Evolutionary conservation across 2,797 vertebrate genomes (phyloP).

Genomic region (Malurus splendens): DNA sequence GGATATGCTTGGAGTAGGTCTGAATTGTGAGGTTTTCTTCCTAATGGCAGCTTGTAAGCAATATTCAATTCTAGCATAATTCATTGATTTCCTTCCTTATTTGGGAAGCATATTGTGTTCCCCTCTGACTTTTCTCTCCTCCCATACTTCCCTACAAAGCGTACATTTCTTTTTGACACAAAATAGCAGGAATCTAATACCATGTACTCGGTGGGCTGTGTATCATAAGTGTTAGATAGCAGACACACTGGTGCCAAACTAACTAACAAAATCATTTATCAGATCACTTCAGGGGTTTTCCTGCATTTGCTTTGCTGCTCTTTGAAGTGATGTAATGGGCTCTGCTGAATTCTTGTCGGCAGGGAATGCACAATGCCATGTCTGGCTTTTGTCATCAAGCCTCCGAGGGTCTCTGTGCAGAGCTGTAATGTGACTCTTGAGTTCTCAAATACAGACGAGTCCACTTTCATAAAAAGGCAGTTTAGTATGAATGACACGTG

Average conservation of each 20-base stretch:
- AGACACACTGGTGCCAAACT: constrained; percentile 68
- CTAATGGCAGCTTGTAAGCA: not conserved
- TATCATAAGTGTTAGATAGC: not conserved
- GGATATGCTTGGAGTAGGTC: not conserved
- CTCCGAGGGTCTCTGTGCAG: not conserved
- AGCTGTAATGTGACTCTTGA: constrained; percentile 1
- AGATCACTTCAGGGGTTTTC: constrained; percentile 39
- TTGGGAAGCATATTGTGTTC: not conserved
- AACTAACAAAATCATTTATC: constrained; percentile 33
- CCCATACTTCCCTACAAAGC: constrained; percentile 40
- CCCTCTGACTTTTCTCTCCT: not conserved
- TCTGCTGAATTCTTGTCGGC: constrained; percentile 36
- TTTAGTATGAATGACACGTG: not conserved
- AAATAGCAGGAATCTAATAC: constrained; percentile 25
- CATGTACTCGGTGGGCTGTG: not conserved
- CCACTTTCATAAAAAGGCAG: not conserved
- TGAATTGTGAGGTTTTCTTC: not conserved
- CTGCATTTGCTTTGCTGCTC: constrained; percentile 1
- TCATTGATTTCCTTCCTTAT: not conserved
- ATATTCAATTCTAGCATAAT: not conserved
- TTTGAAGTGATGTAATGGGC: constrained; percentile 41
- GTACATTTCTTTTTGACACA: constrained; percentile 42
- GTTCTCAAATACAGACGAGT: constrained; percentile 6
- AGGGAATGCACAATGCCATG: constrained; percentile 7
- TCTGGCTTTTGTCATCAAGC: constrained; percentile 41